These are phyloP conservation scores for Calidris pygmaea DNA, from an alignment of 2,113 vertebrate species.

Conservation along the genomic window DNA sequence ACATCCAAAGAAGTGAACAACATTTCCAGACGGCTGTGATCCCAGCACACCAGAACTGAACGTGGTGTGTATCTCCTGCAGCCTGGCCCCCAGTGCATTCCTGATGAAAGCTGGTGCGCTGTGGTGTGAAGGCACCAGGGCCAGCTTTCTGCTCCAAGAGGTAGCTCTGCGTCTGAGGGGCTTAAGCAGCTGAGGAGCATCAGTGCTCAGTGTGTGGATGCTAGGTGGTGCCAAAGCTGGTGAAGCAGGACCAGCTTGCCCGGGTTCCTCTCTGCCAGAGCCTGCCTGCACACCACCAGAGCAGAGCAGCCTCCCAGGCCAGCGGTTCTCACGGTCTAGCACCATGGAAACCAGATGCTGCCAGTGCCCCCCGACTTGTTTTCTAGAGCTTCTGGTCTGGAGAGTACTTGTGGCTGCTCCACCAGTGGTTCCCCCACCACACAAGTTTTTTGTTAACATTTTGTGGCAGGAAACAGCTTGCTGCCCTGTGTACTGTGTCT, in stretches of 20 bases:
- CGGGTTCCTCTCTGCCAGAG: background rate
- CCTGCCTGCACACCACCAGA: background rate
- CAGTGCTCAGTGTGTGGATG: background rate
- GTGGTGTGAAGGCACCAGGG: background rate
- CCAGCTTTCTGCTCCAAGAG: background rate
- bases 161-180: background rate
- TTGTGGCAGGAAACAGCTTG: background rate
- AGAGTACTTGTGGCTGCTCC: background rate
- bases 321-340: rapidly evolving
- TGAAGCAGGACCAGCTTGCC: background rate
- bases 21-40: background rate
- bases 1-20: background rate
- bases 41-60: background rate
- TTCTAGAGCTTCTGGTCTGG: background rate
- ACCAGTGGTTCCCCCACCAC: too few species aligned
- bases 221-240: background rate
- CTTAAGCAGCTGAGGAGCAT: background rate
- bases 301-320: background rate
- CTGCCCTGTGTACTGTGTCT: background rate
- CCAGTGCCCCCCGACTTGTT: background rate
- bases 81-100: background rate
- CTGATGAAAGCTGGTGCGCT: background rate
- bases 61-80: background rate
- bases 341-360: background rate
- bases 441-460: background rate